Base-by-base conservation (phyloP, 2,888 invertebrate species). In the Tenthredo notha region DNA sequence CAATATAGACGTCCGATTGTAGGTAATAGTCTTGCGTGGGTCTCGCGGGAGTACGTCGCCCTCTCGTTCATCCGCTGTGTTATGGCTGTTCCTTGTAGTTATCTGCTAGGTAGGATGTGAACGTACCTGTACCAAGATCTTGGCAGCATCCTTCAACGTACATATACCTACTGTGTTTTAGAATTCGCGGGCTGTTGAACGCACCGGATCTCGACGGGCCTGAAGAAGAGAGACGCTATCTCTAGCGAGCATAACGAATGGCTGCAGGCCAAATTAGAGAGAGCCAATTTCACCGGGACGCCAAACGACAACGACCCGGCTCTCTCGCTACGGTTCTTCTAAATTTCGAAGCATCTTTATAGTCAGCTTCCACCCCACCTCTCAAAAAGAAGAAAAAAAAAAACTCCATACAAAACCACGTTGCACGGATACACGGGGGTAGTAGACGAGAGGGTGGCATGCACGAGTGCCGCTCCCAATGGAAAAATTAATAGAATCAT, bases 401-500 rank as follows among this genome's bases (percentile, higher is more conserved):
- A 54, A 47, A 29, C 61, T 12, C 50, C n/a, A 58, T 40, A 72
- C 85, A 33, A 58, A 47, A n/a, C 77, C 74, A 40, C 70, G n/a
- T 9, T 54, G 74, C 40, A 74, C 18, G 83, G 47, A 47, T 54
- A 67, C 29, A 75, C 80, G 80, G 80, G 80, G 65, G 65, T 21
- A 85, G 37, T 43, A 43, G 82, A 70, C 54, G 9, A 25, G 65
- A 90, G 91, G 92, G 92, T 89, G 91, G 89, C 90, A 93, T 92
- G 93, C 93, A 92, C 93, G 92, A 93, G 92, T 92, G 92, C 89
- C 90, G 89, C 88, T 91, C 89, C 88, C 91, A 90, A 92, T 92
- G 92, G 91, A 93, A 92, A 93, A 93, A 93, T 92, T 92, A 93
- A 92, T 93, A 92, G 92, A 92, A 93, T 92, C 92, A 92, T 93